Conservation (phyloP, 2,888 invertebrate species). For the Pterobdella sp. region DNA sequence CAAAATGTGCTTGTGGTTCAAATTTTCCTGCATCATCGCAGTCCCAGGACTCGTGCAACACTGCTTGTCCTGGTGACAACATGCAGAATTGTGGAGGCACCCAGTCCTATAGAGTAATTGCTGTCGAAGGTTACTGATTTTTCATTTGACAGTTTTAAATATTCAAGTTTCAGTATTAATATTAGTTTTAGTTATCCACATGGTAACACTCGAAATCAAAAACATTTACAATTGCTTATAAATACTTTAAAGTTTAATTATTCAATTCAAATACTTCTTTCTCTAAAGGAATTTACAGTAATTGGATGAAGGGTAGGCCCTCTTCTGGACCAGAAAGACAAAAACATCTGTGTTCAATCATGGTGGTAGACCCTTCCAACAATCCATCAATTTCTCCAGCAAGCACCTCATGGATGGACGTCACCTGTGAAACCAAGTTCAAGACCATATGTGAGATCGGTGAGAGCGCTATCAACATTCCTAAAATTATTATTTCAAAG, state of each 20-base stretch:
- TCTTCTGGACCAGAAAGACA: background rate
- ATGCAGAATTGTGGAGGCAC: background rate
- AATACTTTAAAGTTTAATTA: background rate
- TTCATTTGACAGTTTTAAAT: background rate
- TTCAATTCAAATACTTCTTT: background rate
- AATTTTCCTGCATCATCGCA: background rate
- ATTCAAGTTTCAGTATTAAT: background rate
- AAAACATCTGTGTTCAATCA: background rate
- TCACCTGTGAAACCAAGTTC: background rate
- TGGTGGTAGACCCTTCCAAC: background rate
- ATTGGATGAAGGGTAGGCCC: conserved; percentile 9
- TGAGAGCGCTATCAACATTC: background rate
- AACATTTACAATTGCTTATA: background rate
- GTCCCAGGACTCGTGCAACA: background rate
- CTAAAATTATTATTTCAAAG: background rate
- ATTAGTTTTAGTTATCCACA: background rate
- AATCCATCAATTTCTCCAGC: background rate
- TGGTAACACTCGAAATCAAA: background rate
- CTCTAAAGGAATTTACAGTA: background rate
- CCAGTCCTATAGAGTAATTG: background rate
- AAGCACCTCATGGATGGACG: conserved; percentile 1
- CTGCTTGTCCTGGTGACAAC: background rate
- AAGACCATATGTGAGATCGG: conserved; percentile 14
- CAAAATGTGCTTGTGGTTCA: background rate
- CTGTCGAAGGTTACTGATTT: background rate